Base-by-base conservation (phyloP, 2,113 vertebrate genomes). In the Mus pahari region DNA sequence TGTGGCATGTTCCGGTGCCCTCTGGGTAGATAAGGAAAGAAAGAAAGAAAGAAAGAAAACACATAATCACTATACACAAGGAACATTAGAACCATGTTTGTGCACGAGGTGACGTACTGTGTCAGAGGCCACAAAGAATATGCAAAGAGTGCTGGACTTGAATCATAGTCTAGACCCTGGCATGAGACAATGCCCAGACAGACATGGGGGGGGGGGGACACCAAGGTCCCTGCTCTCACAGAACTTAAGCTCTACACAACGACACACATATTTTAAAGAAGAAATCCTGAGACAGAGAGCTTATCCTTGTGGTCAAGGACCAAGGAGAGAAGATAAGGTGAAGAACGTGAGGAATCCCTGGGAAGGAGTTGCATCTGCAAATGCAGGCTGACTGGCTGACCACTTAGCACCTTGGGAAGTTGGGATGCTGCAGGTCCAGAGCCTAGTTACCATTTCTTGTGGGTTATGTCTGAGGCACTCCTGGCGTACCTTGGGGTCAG, bases 91-190 rank as follows among this genome's bases (percentile, higher is more conserved):
- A 70, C 50, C 36, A 17, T 42, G 14, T 66, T 60, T n/a, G 86
- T 60, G 14, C 26, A 74, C 64, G 39, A 26, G 79, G 79, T 28
- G 14, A 82, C 5, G 20, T 19, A 33, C 12, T 39, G 45, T 64
- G 39, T 1, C 39, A 24, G 64, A 84, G 12, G 39, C 45, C 74
- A 82, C 55, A 17, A 0, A 19, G 66, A 50, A 50, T 2, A 45
- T 0, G 1, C 3, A 9, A 70, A n/a, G 28, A 45, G 0, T 58
- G 24, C 28, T 11, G 48, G 39, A 28, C 42, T 68, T 53, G 1
- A 53, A 66, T 16, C 55, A 74, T 31, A 39, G n/a, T 8, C 36
- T 28, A n/a, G 19, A 39, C 75, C 39, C 78, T 87, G 68, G 42
- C n/a, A 58, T 19, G 70, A 1, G 1, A 58, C 3, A 22, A 4